Conservation (phyloP, 2,888 invertebrate species). For the Philereme vetulata region DNA sequence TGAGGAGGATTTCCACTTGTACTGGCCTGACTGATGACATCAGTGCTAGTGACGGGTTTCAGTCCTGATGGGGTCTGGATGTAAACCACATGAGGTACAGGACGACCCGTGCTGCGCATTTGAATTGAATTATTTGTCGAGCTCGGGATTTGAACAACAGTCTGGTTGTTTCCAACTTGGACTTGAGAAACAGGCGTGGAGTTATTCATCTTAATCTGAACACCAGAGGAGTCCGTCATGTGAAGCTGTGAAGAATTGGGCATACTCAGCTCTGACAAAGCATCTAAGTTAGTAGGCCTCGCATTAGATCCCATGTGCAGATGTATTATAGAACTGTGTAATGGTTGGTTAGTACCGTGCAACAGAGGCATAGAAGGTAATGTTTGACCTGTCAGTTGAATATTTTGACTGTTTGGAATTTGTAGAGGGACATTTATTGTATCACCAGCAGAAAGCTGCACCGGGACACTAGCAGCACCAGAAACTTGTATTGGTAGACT, state of each 20-base stretch:
- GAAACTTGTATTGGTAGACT: constrained; percentile 76
- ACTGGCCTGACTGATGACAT: constrained; percentile 77
- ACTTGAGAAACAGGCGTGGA: constrained; percentile 65
- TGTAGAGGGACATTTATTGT: constrained; percentile 77
- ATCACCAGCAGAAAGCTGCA: constrained; percentile 73
- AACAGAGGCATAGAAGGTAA: constrained; percentile 75
- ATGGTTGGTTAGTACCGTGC: constrained; percentile 62
- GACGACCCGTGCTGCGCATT: constrained; percentile 62
- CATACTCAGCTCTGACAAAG: constrained; percentile 62
- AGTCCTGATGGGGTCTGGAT: constrained; percentile 83
- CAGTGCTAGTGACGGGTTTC: constrained; percentile 75
- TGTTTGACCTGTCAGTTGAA: constrained; percentile 63
- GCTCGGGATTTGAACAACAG: constrained; percentile 71
- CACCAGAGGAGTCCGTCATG: constrained; percentile 59
- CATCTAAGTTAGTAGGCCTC: constrained; percentile 63
- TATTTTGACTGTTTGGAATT: constrained; percentile 67
- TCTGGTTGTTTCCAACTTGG: constrained; percentile 64
- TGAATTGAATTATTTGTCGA: constrained; percentile 71
- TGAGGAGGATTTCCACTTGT: constrained; percentile 79
- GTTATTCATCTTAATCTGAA: constrained; percentile 69
- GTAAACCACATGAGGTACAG: constrained; percentile 84
- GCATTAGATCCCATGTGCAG: constrained; percentile 76
- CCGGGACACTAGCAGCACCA: constrained; percentile 69
- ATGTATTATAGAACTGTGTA: constrained; percentile 76
- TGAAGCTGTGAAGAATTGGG: constrained; percentile 68